phyloP scores from a whole-genome alignment of 2,888 invertebrate species.

The Heliconius ethilla region DNA sequence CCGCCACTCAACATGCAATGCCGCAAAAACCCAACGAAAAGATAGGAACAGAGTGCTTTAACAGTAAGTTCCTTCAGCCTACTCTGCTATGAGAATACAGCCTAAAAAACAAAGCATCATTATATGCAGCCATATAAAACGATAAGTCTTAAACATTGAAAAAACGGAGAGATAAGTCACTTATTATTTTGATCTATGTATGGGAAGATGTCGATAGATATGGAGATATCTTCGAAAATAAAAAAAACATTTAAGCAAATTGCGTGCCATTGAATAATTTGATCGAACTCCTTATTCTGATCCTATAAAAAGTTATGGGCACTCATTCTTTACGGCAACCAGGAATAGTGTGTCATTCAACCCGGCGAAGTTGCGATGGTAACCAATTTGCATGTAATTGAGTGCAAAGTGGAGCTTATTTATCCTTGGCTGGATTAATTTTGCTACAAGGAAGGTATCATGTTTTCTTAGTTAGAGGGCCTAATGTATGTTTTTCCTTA shows the following conservation, averaged over 20 bases:
- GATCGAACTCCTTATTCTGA: conserved; percentile 36
- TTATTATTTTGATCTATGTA: no score
- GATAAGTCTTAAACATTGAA: no score
- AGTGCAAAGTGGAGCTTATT: conserved; percentile 46
- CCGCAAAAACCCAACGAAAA: no score
- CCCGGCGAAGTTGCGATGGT: conserved; percentile 43
- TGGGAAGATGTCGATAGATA: no score
- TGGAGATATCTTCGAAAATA: background rate
- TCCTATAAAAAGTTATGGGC: conserved; percentile 35
- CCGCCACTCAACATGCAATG: no score
- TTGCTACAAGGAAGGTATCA: conserved; percentile 31
- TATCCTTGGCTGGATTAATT: conserved; percentile 47
- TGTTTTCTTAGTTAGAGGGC: conserved; percentile 29
- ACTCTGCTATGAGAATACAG: no score
- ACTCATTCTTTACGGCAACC: conserved; percentile 34
- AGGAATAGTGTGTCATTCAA: conserved; percentile 39
- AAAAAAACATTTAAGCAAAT: background rate
- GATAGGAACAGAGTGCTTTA: no score
- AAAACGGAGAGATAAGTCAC: no score
- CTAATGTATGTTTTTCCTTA: conserved; percentile 26
- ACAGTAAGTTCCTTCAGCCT: no score
- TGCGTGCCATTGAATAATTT: conserved; percentile 33
- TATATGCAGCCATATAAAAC: no score
- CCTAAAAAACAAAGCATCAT: no score
- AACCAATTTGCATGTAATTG: conserved; percentile 56